phyloP scores from a whole-genome alignment of 1,140 invertebrate genomes.

The Anoplophora glabripennis region DNA sequence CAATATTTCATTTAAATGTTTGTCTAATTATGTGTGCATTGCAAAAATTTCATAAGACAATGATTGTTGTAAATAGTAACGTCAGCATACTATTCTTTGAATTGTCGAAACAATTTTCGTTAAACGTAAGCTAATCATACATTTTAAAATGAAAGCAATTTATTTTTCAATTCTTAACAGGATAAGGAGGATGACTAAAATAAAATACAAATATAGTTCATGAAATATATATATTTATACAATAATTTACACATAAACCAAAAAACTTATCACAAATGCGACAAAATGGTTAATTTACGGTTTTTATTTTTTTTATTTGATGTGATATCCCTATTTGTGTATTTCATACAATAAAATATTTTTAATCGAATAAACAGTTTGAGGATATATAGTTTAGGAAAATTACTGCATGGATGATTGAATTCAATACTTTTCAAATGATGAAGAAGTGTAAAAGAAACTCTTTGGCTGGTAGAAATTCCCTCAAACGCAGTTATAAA shows the following conservation, averaged over 20 bases:
- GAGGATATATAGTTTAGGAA: conserved; percentile 4
- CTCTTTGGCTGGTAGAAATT: neutral
- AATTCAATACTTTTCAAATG: neutral
- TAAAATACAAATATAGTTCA: neutral
- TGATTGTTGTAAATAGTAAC: no score
- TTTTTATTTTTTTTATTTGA: no score
- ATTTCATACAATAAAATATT: conserved; percentile 16
- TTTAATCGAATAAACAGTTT: conserved; percentile 10
- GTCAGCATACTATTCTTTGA: no score
- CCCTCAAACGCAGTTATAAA: neutral
- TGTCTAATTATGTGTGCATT: no score
- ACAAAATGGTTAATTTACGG: no score
- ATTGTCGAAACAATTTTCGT: no score
- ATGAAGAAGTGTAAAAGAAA: neutral
- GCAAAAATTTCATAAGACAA: no score
- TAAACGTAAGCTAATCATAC: no score
- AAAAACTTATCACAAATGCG: no score
- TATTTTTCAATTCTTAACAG: no score
- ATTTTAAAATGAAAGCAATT: no score
- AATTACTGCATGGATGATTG: conserved; percentile 9
- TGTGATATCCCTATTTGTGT: neutral
- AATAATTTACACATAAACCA: neutral
- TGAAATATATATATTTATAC: neutral
- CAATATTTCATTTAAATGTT: no score
- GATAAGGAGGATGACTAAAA: neutral